Evolutionary conservation across 2,888 invertebrate species (phyloP).

Genomic region (Volucella bombylans): DNA sequence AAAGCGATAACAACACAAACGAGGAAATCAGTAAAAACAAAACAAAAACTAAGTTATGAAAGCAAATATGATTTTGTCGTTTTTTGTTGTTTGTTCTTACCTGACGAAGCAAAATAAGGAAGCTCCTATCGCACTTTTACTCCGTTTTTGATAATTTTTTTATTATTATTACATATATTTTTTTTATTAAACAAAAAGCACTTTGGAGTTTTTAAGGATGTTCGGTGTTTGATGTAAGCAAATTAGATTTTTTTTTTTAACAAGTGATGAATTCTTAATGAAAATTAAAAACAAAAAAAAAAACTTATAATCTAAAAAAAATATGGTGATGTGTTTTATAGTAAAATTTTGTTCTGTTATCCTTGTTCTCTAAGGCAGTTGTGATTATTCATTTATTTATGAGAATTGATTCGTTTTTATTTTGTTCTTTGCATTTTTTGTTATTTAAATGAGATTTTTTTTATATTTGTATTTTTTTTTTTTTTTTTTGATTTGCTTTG

Average conservation of each 20-base stretch:
- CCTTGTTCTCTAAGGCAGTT: conserved; percentile 55
- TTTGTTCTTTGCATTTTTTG: conserved; percentile 56
- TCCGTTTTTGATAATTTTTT: conserved; percentile 45
- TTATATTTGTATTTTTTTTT: conserved; percentile 63
- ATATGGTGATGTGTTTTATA: conserved; percentile 58
- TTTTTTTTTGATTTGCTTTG: conserved; percentile 72
- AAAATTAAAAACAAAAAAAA: conserved; percentile 48
- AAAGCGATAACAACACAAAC: conserved; percentile 58
- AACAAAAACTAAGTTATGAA: conserved; percentile 29
- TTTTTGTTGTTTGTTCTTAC: conserved; percentile 54
- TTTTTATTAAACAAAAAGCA: conserved; percentile 42
- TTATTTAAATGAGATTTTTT: conserved; percentile 50
- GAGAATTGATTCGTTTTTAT: conserved; percentile 61
- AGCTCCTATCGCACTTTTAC: conserved; percentile 62
- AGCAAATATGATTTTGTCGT: conserved; percentile 45
- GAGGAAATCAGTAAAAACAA: conserved; percentile 6
- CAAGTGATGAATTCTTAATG: conserved; percentile 68
- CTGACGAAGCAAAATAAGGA: conserved; percentile 65
- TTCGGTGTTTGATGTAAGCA: conserved; percentile 61
- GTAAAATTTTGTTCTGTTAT: conserved; percentile 63
- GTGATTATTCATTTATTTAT: conserved; percentile 56
- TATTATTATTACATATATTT: conserved; percentile 12
- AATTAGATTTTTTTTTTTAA: conserved; percentile 42
- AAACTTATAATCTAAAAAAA: conserved; percentile 15
- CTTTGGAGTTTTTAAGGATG: conserved; percentile 55